Base-by-base conservation (phyloP, 2,888 invertebrate species). In the Eristalis tenax region DNA sequence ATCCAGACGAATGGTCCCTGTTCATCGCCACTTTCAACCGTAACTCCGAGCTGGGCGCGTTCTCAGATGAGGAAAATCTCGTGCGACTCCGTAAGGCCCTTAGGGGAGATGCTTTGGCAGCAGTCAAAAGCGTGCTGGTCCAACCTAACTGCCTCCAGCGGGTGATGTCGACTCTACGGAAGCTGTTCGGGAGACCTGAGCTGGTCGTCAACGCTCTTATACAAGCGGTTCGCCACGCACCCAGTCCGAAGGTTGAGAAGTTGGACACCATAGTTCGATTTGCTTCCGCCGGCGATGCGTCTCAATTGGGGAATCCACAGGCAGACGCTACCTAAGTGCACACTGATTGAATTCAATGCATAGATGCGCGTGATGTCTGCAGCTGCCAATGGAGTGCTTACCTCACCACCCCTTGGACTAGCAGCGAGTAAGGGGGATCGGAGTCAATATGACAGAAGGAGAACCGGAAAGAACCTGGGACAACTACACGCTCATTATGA, bases 241-340 rank as follows among this genome's bases (percentile, higher is more conserved):
- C 6, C 32, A 40, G 38, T 40, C 38, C 13, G 38, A 40, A 40
- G 38, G n/a, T 43, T n/a, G 43, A 43, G 43, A 43, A 43, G 15
- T 6, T 84, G 10, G 74, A 84, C 6, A 65, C 74, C 0, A n/a
- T 84, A 6, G 61, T 79, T 10, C 26, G 15, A 1, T 79, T 75
- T 43, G 63, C 63, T 84, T 6, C 79, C 79, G 1, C 40, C 75
- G 0, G 35, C 40, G 5, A 50, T 79, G 11, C 74, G 70, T 5
- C 75, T 79, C 10, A 50, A 69, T 22, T 79, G 74, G 83, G 74
- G 68, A 4, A 32, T 69, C 22, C 57, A 83, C 69, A 83, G 74
- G 23, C 69, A 63, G 38, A 43, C 15, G 2, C 23, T 77, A n/a
- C 56, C 77, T 5, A 69, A 10, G 5, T 77, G 77, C 8, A 77